Conservation (phyloP, 2,888 invertebrate species). For the Lithophane socia region DNA sequence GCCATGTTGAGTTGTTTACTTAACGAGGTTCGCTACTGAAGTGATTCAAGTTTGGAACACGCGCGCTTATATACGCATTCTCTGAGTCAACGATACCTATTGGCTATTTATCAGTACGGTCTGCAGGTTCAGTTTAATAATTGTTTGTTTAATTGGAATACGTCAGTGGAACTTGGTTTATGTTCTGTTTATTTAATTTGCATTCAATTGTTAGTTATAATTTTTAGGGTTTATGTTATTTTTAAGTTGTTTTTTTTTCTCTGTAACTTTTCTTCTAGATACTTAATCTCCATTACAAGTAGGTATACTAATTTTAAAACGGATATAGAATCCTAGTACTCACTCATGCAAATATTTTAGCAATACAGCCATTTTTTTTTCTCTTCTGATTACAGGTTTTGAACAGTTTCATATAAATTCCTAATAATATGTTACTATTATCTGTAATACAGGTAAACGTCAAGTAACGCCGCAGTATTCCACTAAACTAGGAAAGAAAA, state of each 20-base stretch:
- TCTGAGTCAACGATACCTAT: slow-evolving; percentile 40
- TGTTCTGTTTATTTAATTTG: not conserved
- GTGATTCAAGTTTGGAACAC: slow-evolving; percentile 43
- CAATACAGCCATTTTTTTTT: not conserved
- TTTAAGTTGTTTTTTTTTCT: not conserved
- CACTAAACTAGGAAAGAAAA: slow-evolving; percentile 16
- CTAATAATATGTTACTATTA: not conserved
- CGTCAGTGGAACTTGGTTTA: slow-evolving; percentile 1
- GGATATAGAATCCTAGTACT: not conserved
- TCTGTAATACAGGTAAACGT: not conserved
- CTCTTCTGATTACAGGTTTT: not conserved
- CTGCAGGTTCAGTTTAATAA: slow-evolving; percentile 31
- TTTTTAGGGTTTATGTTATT: not conserved
- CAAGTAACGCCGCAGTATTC: slow-evolving; percentile 3
- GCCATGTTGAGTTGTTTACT: slow-evolving; percentile 64
- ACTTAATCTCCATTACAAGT: too few species aligned
- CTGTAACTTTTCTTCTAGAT: too few species aligned
- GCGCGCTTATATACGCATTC: slow-evolving; percentile 50
- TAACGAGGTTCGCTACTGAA: slow-evolving; percentile 44
- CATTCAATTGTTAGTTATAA: not conserved
- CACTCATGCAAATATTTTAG: not conserved
- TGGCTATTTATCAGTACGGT: slow-evolving; percentile 7
- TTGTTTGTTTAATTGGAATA: slow-evolving; percentile 50
- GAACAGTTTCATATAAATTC: too few species aligned
- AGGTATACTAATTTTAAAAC: not conserved